Conservation (phyloP, 2,113 vertebrate genomes). For the Micronycteris hirsuta region DNA sequence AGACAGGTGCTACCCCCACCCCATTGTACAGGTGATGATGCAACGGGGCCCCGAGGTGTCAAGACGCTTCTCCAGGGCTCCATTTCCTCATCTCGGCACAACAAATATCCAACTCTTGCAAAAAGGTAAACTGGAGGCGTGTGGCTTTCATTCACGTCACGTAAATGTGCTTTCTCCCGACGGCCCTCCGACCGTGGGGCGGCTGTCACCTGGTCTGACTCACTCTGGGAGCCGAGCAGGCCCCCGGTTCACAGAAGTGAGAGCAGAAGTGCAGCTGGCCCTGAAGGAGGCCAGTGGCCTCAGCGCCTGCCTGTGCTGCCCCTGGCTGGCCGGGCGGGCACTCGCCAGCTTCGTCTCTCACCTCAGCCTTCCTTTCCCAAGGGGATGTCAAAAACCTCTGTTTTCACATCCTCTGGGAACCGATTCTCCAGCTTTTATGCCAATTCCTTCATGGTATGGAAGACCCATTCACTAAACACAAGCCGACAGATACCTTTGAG, state of each 20-base stretch:
- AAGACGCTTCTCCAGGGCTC: neutral
- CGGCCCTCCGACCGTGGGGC: too few relatives aligned
- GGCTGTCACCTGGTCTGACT: neutral
- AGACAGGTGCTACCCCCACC: neutral
- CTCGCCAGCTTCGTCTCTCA: neutral
- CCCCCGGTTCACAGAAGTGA: neutral
- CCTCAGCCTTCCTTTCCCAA: neutral
- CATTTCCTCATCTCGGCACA: neutral
- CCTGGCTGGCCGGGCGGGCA: fast-evolving
- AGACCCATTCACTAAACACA: neutral
- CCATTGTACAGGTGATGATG: neutral
- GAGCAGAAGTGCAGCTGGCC: fast-evolving
- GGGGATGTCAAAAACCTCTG: neutral
- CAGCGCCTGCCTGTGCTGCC: neutral
- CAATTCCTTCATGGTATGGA: neutral
- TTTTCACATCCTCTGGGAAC: neutral
- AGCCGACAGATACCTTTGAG: neutral
- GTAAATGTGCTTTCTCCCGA: fast-evolving
- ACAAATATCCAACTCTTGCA: neutral
- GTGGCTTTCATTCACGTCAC: neutral
- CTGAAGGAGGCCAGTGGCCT: neutral
- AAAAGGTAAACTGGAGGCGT: neutral
- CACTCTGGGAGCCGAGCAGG: neutral
- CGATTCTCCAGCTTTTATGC: neutral
- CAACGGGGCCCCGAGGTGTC: neutral